Conservation (phyloP, 92 coral and sea anemone species). For the Zoanthus sansibaricus region DNA sequence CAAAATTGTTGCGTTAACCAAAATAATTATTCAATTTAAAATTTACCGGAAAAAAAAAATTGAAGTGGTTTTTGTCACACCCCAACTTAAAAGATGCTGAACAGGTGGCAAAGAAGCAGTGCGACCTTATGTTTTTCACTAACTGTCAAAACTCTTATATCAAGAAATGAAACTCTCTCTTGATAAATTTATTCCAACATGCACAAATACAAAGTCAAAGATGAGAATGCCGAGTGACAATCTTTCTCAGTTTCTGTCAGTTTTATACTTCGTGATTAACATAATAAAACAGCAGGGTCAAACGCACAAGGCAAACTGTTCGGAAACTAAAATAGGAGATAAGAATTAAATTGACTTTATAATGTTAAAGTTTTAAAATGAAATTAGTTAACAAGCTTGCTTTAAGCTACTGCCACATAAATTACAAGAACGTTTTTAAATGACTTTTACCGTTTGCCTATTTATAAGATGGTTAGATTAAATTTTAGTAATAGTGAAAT, state of each 20-base stretch:
- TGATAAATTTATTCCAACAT: too few relatives aligned
- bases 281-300: conserved; percentile 25
- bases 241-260: neutral
- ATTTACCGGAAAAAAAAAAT: conserved; percentile 9
- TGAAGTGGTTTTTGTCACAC: conserved; percentile 28
- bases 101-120: neutral
- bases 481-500: neutral
- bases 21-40: conserved; percentile 22
- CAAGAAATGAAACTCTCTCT: too few relatives aligned
- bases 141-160: neutral
- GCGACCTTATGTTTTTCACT: neutral
- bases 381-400: neutral
- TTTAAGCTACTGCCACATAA: too few relatives aligned
- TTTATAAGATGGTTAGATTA: neutral
- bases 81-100: conserved; percentile 2
- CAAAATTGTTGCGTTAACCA: neutral
- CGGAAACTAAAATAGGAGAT: neutral
- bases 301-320: neutral
- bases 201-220: neutral
- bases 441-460: too few relatives aligned
- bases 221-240: neutral
- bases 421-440: too few relatives aligned
- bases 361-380: neutral
- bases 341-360: neutral
- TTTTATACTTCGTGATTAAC: neutral